Percentiles rank a stretch among this genome's conserved stretches.
phyloP scores from a whole-genome alignment of 2,113 vertebrate species.

The Rhodinocichla rosea region DNA sequence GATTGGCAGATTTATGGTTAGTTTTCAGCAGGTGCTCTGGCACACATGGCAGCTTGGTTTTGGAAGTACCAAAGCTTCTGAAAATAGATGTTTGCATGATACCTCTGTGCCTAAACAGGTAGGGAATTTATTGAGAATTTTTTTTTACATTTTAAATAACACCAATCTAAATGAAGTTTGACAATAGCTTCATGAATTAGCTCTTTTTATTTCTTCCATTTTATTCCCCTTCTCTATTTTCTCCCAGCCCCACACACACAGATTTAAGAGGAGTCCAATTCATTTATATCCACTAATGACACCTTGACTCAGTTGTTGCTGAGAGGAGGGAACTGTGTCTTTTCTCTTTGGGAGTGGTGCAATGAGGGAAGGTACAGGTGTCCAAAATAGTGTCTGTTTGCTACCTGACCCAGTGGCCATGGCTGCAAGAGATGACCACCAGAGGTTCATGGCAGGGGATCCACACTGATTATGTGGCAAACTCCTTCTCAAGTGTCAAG shows the following conservation, averaged over 20 bases:
- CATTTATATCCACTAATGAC: neutral
- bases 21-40: neutral
- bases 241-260: neutral
- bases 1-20: neutral
- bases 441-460: neutral
- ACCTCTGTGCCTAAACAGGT: neutral
- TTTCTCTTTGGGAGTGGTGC: neutral
- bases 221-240: neutral
- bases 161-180: neutral
- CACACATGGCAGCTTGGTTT: neutral
- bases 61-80: neutral
- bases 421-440: neutral
- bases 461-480: neutral
- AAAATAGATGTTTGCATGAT: neutral
- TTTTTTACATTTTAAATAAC: neutral
- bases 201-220: neutral
- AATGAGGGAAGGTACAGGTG: neutral
- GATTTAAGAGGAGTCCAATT: neutral
- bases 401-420: neutral
- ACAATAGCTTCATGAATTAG: neutral
- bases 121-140: neutral
- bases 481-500: neutral
- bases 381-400: neutral
- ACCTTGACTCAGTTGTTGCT: neutral
- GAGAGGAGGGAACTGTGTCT: neutral